Conservation (phyloP, 2,113 vertebrate genomes). For the Catharus fuscescens region DNA sequence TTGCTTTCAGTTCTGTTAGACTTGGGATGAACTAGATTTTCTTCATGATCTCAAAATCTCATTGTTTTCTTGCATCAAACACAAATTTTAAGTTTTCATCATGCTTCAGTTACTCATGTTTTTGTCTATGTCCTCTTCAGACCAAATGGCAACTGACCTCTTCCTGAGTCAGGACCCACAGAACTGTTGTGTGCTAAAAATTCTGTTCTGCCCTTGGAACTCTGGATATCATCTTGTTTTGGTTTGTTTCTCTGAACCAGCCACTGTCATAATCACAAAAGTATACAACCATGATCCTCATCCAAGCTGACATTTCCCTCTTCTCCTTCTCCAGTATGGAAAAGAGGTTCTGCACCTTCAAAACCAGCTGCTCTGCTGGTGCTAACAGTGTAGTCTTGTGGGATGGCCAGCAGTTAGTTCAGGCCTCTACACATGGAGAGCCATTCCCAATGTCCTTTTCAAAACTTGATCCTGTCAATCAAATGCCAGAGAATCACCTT, state of each 20-base stretch:
- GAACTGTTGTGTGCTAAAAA: background rate
- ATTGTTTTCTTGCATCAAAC: background rate
- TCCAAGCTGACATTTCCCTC: background rate
- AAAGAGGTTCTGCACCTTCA: background rate
- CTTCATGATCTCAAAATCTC: background rate
- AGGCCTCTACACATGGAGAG: background rate
- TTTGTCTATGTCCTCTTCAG: background rate
- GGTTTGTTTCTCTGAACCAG: background rate
- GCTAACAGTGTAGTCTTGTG: background rate
- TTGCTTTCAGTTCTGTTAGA: background rate
- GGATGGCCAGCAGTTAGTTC: background rate
- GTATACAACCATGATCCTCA: background rate
- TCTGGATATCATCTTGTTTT: background rate
- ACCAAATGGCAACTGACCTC: background rate
- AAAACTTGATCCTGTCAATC: background rate
- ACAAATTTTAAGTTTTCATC: background rate
- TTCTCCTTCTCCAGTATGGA: background rate
- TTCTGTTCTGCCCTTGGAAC: background rate
- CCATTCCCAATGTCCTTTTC: background rate
- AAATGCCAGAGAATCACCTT: background rate
- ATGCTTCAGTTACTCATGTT: background rate
- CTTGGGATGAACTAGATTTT: background rate
- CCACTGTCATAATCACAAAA: background rate
- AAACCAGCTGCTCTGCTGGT: background rate
- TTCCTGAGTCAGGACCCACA: rapidly evolving